Base-by-base conservation (phyloP, 2,888 invertebrate species). In the Halictus ligatus region DNA sequence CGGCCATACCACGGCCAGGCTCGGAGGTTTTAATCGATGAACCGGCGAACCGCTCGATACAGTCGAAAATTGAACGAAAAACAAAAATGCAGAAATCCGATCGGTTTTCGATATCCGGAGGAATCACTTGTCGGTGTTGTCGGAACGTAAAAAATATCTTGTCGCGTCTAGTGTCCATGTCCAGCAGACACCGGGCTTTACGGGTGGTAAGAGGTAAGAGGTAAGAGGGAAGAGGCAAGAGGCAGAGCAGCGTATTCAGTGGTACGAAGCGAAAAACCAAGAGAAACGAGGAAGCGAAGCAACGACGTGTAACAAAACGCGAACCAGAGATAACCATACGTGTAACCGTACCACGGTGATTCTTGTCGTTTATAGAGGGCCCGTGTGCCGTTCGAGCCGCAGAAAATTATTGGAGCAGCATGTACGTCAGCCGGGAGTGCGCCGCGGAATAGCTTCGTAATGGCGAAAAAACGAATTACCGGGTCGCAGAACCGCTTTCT, bases 241-340 rank as follows among this genome's bases (percentile, higher is more conserved):
- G 40, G 21, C 40, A 21, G 35, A 4, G 40, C 40, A 2, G 35
- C 67, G 67, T 69, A 69, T 69, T 69, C 69, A 21, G 10, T 21
- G 10, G 69, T 69, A 69, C 69, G 69, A 21, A 40, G 69, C 69
- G 69, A 69, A 69, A 69, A 69, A 21, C 21, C 69, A 21, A 21
- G 69, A 69, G 69, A 69, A 69, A 69, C 69, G 69, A 69, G 69
- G 69, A 69, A 69, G 69, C 69, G 40, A 6, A 10, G 69, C 69
- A 69, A 69, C 69, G 69, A 13, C 69, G 69, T 69, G 69, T 69
- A 69, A 69, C 69, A 40, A 69, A 69, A 69, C 21, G 69, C 69
- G 40, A n/a, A 40, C 21, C 18, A 12, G 21, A 12, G 69, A 35
- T 69, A 35, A 35, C 35, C 69, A 1, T 35, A n/a, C 35, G 67